These are phyloP conservation scores for Rhabdophis nuchalis DNA, from an alignment of 2,797 vertebrate species.

Conservation along the genomic window DNA sequence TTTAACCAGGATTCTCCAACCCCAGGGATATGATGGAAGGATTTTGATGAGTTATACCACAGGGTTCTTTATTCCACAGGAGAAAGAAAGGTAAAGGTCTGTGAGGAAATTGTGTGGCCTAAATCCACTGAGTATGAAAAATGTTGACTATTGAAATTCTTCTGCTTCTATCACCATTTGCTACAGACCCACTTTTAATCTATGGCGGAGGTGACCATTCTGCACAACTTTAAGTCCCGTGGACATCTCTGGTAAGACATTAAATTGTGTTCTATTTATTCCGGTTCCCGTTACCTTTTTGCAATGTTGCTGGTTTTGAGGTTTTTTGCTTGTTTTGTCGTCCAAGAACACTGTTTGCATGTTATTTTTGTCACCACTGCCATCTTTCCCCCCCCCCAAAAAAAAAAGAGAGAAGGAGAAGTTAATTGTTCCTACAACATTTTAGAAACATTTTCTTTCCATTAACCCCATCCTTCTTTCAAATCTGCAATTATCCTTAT, in stretches of 20 bases:
- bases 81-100: not conserved
- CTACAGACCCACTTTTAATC: not conserved
- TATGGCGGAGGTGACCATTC: not conserved
- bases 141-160: not conserved
- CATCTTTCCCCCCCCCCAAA: accelerated
- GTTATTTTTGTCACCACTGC: not conserved
- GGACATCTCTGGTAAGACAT: not conserved
- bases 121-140: not conserved
- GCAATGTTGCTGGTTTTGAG: not conserved
- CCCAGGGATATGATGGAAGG: not conserved
- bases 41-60: not conserved
- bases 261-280: not conserved
- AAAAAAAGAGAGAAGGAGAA: not conserved
- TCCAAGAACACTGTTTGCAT: not conserved
- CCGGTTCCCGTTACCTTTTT: not conserved
- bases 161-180: not conserved
- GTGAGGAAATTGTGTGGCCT: not conserved
- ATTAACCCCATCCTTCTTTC: not conserved
- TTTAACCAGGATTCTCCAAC: not conserved
- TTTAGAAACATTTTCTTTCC: not conserved
- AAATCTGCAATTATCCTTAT: not conserved
- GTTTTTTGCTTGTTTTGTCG: not conserved
- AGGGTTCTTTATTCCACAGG: not conserved
- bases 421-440: not conserved
- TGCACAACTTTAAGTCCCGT: not conserved